Percentiles rank a stretch among this genome's conserved stretches.
Evolutionary conservation across 1,140 invertebrate genomes (phyloP).

Genomic region (Drosophila erecta): DNA sequence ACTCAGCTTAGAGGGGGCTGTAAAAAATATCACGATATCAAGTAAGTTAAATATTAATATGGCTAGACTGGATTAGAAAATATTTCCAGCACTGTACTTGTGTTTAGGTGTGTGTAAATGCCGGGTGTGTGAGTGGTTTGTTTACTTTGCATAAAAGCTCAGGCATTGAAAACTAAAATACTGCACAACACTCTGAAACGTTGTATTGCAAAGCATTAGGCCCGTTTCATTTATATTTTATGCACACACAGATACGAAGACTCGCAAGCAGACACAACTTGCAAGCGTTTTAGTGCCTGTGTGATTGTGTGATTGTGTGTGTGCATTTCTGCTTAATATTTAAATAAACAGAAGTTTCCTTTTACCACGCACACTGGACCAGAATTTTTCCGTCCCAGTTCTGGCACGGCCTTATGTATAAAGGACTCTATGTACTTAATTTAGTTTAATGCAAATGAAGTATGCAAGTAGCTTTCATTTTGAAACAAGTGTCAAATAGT

Average conservation of each 20-base stretch:
- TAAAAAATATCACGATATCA: no score
- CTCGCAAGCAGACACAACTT: conserved; percentile 2
- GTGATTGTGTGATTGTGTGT: conserved; percentile 42
- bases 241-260: conserved; percentile 50
- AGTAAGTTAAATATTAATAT: no score
- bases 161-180: conserved; percentile 83
- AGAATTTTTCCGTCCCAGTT: no score
- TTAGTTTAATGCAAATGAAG: no score
- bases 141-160: conserved; percentile 80
- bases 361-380: conserved; percentile 40
- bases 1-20: no score
- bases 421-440: no score
- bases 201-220: conserved; percentile 77
- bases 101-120: neutral
- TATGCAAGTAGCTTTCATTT: no score
- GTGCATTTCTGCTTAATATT: conserved; percentile 77
- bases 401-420: no score
- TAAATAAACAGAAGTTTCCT: conserved; percentile 78
- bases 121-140: conserved; percentile 27
- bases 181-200: conserved; percentile 78
- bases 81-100: conserved; percentile 1
- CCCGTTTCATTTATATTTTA: conserved; percentile 80
- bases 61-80: no score
- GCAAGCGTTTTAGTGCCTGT: conserved; percentile 35
- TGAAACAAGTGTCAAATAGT: no score